Evolutionary conservation across 1,140 invertebrate genomes (phyloP).

Genomic region (Trinorchestia longiramus): DNA sequence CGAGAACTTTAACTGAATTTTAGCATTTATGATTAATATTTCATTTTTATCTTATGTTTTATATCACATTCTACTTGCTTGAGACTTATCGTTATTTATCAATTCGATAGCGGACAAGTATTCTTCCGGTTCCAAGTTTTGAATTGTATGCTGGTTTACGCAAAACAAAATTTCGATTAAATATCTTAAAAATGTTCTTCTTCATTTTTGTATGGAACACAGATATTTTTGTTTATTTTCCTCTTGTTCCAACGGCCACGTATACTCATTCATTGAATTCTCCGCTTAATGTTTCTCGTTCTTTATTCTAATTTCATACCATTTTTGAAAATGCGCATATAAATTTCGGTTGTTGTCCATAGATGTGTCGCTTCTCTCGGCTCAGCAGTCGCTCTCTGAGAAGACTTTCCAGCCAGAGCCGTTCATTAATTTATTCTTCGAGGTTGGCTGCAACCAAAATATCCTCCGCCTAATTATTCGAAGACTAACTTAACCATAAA

Average conservation of each 20-base stretch:
- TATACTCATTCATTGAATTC: background rate
- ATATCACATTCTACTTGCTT: background rate
- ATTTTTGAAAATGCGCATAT: background rate
- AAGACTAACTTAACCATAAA: constrained; percentile 42
- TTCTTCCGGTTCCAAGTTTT: background rate
- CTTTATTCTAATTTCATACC: background rate
- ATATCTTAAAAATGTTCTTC: too few relatives aligned
- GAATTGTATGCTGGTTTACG: background rate
- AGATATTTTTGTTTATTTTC: background rate
- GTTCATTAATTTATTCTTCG: constrained; percentile 47
- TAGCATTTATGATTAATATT: background rate
- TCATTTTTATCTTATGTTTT: background rate
- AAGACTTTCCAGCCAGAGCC: background rate
- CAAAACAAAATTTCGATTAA: background rate
- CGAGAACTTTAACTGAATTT: background rate
- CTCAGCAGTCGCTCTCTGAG: background rate
- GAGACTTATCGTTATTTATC: too few relatives aligned
- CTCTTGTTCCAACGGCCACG: too few relatives aligned
- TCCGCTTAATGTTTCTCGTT: background rate
- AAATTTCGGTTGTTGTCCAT: background rate
- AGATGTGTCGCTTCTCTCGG: background rate
- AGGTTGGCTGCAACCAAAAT: constrained; percentile 42
- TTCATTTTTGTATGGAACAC: too few relatives aligned
- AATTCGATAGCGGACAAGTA: background rate
- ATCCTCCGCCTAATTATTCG: constrained; percentile 22